phyloP scores from a whole-genome alignment of 2,888 invertebrate species.

The Tuta absoluta region DNA sequence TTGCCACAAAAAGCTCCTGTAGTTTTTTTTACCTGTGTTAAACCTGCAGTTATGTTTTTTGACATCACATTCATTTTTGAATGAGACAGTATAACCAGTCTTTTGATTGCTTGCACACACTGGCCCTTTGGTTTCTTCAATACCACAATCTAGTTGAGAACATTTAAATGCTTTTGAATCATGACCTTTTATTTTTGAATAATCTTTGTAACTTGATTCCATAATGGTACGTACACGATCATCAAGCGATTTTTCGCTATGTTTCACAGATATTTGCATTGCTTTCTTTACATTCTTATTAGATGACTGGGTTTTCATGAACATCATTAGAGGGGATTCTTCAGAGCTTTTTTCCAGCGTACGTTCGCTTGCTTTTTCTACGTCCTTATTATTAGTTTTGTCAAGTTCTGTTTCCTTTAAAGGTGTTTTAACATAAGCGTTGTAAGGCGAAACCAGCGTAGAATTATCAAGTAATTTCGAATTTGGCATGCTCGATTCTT shows the following conservation, averaged over 20 bases:
- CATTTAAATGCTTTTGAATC: constrained; percentile 5
- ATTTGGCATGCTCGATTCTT: neutral
- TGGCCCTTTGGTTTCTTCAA: constrained; percentile 23
- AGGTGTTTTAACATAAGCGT: neutral
- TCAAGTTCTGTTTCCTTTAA: neutral
- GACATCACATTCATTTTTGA: constrained; percentile 46
- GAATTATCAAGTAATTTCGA: neutral
- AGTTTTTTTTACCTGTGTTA: constrained; percentile 42
- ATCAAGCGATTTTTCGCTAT: neutral
- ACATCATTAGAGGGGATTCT: neutral
- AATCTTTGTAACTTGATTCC: neutral
- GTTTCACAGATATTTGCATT: neutral
- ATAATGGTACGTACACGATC: neutral
- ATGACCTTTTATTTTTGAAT: neutral
- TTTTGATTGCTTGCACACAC: constrained; percentile 50
- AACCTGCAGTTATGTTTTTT: constrained; percentile 50
- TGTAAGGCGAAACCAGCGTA: neutral
- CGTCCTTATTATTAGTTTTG: neutral
- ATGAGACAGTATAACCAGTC: constrained; percentile 47
- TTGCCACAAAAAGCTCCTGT: neutral
- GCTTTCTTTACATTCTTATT: neutral
- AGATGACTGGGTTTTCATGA: neutral
- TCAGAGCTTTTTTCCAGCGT: neutral
- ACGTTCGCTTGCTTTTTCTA: neutral
- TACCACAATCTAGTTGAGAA: neutral